Base-by-base conservation (phyloP, 2,888 invertebrate species). In the Drosophila bunnanda region DNA sequence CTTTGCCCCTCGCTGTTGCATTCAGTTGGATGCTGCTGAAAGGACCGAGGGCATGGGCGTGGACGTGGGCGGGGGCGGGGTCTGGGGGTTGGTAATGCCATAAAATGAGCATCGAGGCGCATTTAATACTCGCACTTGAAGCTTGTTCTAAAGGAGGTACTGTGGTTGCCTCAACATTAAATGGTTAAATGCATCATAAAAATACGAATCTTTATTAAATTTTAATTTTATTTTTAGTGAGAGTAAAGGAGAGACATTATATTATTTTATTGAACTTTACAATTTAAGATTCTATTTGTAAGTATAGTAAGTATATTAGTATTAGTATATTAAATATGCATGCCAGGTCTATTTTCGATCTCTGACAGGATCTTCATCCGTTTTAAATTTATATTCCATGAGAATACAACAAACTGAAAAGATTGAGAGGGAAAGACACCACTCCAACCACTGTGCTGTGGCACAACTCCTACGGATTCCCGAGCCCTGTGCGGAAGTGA, bases 61-160 rank as follows among this genome's bases (percentile, higher is more conserved):
- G 17, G 13, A n/a, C n/a, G n/a, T 25, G 25, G 32, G 30, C 9
- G 6, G 30, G 0, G 8, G 36, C 13, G n/a, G 4, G 1, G 7
- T 7, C 2, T 1, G 41, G 17, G 34, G 50, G 9, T 34, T 36
- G 41, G 62, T 13, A 58, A n/a, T 43, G 52, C 60, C 72, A 71
- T 46, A 32, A 71, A 65, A 74, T 74, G 71, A 62, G 54, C 66
- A 56, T 64, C 57, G 56, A 65, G 61, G 73, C 82, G 54, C 77
- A 75, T 88, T 88, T 82, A 85, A 82, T 85, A 75, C 71, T 75
- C 57, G 68, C 66, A 85, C 75, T 82, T 62, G 55, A 73, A 69
- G 66, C 65, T 74, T 67, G 73, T 52, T 73, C 53, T 61, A 75
- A 53, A 64, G 60, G 55, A 53, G 20, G 62, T 65, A 80, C 79